Evolutionary conservation across 2,113 vertebrate species (phyloP).

Genomic region (Calypte anna): DNA sequence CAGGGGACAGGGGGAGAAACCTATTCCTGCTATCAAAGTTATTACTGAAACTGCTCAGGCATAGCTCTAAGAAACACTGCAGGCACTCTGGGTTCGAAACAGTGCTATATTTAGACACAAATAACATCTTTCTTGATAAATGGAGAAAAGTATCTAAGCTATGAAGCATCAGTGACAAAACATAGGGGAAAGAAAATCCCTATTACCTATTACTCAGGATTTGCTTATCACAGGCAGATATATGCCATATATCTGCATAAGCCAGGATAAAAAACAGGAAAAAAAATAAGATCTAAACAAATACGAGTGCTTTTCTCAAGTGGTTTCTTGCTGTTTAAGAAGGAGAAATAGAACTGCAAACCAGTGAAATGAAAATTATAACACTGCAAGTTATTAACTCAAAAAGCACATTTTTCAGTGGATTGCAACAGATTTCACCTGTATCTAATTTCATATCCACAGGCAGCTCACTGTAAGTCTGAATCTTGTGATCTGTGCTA

Average conservation of each 20-base stretch:
- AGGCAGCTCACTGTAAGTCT: not conserved
- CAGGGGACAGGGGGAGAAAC: slow-evolving; percentile 62
- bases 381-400: not conserved
- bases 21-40: slow-evolving; percentile 71
- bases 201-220: not conserved
- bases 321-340: not conserved
- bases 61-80: slow-evolving; percentile 66
- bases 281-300: not conserved
- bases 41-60: slow-evolving; percentile 67
- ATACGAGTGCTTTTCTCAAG: not conserved
- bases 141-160: not conserved
- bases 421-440: not conserved
- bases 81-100: slow-evolving; percentile 61
- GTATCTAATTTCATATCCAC: not conserved
- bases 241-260: not conserved
- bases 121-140: slow-evolving; percentile 54
- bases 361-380: not conserved
- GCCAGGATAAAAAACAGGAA: not conserved
- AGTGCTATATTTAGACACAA: slow-evolving; percentile 66
- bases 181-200: not conserved
- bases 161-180: slow-evolving; percentile 29
- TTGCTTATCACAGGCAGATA: slow-evolving; percentile 19
- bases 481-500: not conserved
- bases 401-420: not conserved
- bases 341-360: not conserved